These are phyloP conservation scores for Poeciliopsis turneri DNA, from an alignment of 2,797 vertebrate species.

Conservation along the genomic window DNA sequence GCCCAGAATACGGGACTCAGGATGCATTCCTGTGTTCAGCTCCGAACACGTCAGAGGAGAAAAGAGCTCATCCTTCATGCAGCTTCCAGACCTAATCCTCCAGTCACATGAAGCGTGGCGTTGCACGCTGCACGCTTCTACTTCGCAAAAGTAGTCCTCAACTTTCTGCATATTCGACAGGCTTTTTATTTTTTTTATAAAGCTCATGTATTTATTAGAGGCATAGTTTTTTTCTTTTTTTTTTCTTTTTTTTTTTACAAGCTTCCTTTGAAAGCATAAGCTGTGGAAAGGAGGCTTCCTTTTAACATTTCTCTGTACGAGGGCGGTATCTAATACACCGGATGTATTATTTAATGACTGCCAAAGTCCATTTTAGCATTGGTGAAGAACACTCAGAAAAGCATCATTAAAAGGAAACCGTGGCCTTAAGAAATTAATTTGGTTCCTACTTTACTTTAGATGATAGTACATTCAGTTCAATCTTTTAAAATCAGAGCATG, in stretches of 20 bases:
- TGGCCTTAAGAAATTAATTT: not conserved
- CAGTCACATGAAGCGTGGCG: not conserved
- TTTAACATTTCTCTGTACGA: constrained; percentile 16
- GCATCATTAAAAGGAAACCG: constrained; percentile 3
- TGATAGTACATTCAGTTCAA: not conserved
- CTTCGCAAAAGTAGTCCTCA: not conserved
- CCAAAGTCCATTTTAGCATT: constrained; percentile 30
- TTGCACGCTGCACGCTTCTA: not conserved
- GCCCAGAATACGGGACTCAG: not conserved
- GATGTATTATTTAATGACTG: constrained; percentile 43
- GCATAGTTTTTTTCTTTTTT: not conserved
- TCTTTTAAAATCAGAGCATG: not conserved
- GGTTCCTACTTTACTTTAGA: not conserved
- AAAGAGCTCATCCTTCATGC: constrained; percentile 2
- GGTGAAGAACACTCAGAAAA: constrained; percentile 4
- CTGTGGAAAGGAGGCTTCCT: constrained; percentile 15
- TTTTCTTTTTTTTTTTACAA: not conserved
- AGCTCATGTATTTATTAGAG: constrained; percentile 47
- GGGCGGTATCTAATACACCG: constrained; percentile 6
- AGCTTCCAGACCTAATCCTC: constrained; percentile 8
- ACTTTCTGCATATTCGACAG: constrained; percentile 1
- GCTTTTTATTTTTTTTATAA: constrained; percentile 41
- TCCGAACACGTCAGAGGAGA: constrained; percentile 16
- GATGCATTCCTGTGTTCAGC: not conserved
- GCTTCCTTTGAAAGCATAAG: constrained; percentile 19